Evolutionary conservation across 2,888 invertebrate species (phyloP).

Genomic region (Andrena chrysosceles): DNA sequence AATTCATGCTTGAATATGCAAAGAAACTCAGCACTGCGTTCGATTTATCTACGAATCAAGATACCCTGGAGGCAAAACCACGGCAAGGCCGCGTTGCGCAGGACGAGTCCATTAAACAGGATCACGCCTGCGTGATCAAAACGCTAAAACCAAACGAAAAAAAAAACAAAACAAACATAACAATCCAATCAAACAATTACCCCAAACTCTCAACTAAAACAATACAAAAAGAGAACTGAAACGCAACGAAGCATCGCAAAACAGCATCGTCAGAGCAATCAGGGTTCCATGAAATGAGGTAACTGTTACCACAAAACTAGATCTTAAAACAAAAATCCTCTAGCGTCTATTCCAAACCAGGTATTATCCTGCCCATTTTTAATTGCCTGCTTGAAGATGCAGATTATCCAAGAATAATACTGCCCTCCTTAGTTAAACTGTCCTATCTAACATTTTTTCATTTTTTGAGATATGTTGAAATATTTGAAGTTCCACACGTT

Average conservation of each 20-base stretch:
- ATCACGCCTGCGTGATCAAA: background rate
- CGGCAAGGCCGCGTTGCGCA: constrained; percentile 33
- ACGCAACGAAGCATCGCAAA: background rate
- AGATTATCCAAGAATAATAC: too few species aligned
- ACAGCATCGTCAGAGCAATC: background rate
- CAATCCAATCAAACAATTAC: background rate
- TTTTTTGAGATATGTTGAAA: too few species aligned
- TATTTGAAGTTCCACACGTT: too few species aligned
- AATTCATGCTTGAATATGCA: constrained; percentile 33
- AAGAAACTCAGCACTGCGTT: constrained; percentile 18
- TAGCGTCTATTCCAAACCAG: too few species aligned
- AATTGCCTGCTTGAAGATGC: too few species aligned
- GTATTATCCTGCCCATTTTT: too few species aligned
- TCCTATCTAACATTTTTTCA: too few species aligned
- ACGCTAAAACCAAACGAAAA: background rate
- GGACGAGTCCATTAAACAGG: constrained; percentile 56
- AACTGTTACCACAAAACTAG: too few species aligned
- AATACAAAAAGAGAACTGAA: background rate
- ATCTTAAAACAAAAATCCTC: too few species aligned
- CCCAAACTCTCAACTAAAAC: background rate
- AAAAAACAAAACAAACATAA: background rate
- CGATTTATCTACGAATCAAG: constrained; percentile 36
- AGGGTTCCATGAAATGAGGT: too few species aligned
- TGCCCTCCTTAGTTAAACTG: too few species aligned
- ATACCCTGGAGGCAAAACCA: constrained; percentile 31